Base-by-base conservation (phyloP, 2,888 invertebrate species). In the Fissipunctia ypsillon region DNA sequence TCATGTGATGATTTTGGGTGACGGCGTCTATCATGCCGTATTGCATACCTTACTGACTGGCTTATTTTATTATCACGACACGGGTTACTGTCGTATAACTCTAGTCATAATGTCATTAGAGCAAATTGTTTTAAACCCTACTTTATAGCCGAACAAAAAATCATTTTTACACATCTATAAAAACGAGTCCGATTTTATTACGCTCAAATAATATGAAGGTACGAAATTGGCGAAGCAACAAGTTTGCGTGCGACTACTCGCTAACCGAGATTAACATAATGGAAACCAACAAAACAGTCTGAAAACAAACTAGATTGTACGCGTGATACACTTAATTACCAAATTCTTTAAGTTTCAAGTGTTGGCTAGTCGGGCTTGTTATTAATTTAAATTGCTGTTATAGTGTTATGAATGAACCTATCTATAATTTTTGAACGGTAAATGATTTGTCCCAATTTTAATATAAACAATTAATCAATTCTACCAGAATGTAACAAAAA, bases 211-310 rank as follows among this genome's bases (percentile, higher is more conserved):
- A 80, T 86, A 84, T 82, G 84, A 78, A 86, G 79, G 78, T 64
- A 73, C 65, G 75, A 87, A 88, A 85, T 81, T 85, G 70, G 83
- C 81, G 79, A 87, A 91, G 93, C 96, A 96, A 96, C 96, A 96
- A 93, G 96, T 96, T 96, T 64, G 95, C 96, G 95, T 96, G 96
- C 78, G 43, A 66, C 67, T 35, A 78, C 69, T 43, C 48, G 73
- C 75, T 83, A 79, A 69, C 84, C 76, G 84, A 91, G 91, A 94
- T 94, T 94, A 95, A 88, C 93, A 92, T 94, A 93, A 93, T 91
- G 85, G 88, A 81, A 89, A 90, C 88, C 91, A 89, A 90, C 90
- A 84, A 91, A 94, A 93, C 92, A 89, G 82, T 89, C 83, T 71
- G 73, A 88, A 88, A 88, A 84, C 85, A 87, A 89, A 88, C 84